Base-by-base conservation (phyloP, 2,888 invertebrate genomes). In the Lycophotia porphyrea region DNA sequence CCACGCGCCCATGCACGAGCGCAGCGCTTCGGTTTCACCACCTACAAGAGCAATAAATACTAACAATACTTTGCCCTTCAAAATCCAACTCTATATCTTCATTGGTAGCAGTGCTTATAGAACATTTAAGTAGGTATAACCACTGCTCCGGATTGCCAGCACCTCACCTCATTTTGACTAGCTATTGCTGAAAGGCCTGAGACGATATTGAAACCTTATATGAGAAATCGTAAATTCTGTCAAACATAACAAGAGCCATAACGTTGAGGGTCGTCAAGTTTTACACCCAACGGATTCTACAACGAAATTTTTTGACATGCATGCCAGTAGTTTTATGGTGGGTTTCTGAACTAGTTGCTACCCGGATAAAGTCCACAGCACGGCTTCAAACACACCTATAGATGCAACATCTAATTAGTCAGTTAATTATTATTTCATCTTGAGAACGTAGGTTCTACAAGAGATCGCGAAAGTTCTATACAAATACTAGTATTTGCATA, bases 21-120 rank as follows among this genome's bases (percentile, higher is more conserved):
- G 95, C 99, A 99, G 71, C 98, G 97, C 93, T 98, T 98, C 58
- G 99, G 99, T 91, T 98, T 98, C 72, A 99, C 98, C 80, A 98
- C 98, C 97, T 97, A 81, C 0, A 63, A 49, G 55, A 58, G 24
- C 13, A 55, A 52, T n/a, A 8, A 49, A 13, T 42, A 63, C 15
- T 42, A 31, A 36, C 27, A 70, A 76, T n/a, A 52, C 7, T 31
- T 31, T 27, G 58, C 27, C 55, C 52, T n/a, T 52, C 1, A 52
- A 52, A 52, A 13, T 13, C 15, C 55, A 55, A 27, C 27, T 55
- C 15, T 15, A 7, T 27, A 15, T 15, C 27, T 55, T 24, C 49
- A 27, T 27, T 15, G 27, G 27, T 7, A 55, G 55, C 15, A 55
- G 55, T 27, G 15, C 27, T 27, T 55, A 27, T 52, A 52, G 11